These are phyloP conservation scores for Emydocephalus ijimae DNA, from an alignment of 2,113 vertebrate genomes.

Conservation along the genomic window DNA sequence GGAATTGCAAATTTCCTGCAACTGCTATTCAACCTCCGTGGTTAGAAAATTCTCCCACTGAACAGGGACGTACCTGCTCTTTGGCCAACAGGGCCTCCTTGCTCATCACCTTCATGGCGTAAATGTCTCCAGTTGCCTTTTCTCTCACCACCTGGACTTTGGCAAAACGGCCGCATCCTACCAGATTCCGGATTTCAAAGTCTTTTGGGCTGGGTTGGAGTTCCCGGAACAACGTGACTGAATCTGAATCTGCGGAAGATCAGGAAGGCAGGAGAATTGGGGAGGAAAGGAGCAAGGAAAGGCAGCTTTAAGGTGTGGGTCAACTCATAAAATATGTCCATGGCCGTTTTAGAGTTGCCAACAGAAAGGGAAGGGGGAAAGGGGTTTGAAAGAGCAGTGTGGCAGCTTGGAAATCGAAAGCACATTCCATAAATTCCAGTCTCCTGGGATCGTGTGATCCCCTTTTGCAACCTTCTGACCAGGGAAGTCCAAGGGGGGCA, in stretches of 20 bases:
- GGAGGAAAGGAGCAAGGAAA: neutral
- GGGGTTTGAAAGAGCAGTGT: too few relatives aligned
- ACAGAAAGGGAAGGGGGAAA: too few relatives aligned
- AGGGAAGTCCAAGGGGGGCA: too few relatives aligned
- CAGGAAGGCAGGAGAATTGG: slow-evolving; percentile 37
- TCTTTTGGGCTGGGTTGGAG: slow-evolving; percentile 82
- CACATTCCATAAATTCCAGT: too few relatives aligned
- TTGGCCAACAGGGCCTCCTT: slow-evolving; percentile 78
- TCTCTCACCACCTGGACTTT: slow-evolving; percentile 91
- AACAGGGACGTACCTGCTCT: slow-evolving; percentile 76
- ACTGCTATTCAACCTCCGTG: neutral
- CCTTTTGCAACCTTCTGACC: too few relatives aligned
- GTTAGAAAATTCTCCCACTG: neutral
- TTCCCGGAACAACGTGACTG: slow-evolving; percentile 79
- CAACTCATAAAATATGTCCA: too few relatives aligned
- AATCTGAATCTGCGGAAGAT: slow-evolving; percentile 79
- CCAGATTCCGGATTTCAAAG: slow-evolving; percentile 84
- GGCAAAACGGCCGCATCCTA: slow-evolving; percentile 86
- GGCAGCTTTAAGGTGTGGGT: too few relatives aligned
- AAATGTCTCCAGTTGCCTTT: slow-evolving; percentile 84
- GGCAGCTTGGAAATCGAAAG: too few relatives aligned
- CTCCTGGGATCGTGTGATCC: too few relatives aligned
- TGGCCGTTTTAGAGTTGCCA: too few relatives aligned
- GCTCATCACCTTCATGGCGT: slow-evolving; percentile 94
- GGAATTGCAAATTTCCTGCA: neutral